Conservation (phyloP, 2,888 invertebrate genomes). For the Saturnia japonica region DNA sequence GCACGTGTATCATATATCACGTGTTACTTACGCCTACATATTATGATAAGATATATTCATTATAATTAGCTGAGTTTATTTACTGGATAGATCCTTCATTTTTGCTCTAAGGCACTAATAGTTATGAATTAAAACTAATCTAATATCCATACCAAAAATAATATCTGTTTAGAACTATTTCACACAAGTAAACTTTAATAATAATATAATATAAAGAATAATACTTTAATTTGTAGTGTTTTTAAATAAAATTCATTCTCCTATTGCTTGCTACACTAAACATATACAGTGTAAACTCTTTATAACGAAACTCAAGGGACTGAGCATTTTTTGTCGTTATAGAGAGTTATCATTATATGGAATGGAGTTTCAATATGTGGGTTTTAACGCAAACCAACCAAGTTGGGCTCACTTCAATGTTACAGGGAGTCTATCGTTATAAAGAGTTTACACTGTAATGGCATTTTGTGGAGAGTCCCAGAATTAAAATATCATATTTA, state of each 20-base stretch:
- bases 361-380: too few relatives aligned
- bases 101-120: neutral
- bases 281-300: too few relatives aligned
- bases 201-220: neutral
- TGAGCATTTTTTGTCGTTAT: too few relatives aligned
- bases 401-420: too few relatives aligned
- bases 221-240: too few relatives aligned
- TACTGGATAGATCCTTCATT: neutral
- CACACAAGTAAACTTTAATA: neutral
- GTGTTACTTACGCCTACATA: neutral
- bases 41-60: neutral
- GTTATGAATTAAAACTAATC: neutral
- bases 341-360: too few relatives aligned
- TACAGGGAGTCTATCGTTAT: too few relatives aligned
- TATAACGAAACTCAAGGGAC: too few relatives aligned
- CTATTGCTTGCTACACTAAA: neutral
- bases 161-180: neutral
- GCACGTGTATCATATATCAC: conserved; percentile 3
- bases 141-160: neutral
- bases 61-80: neutral
- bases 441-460: too few relatives aligned
- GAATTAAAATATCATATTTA: neutral
- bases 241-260: too few relatives aligned
- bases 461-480: neutral
- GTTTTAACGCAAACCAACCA: too few relatives aligned